Evolutionary conservation across 2,797 vertebrate genomes (phyloP).

Genomic region (Lagocephalus sceleratus): DNA sequence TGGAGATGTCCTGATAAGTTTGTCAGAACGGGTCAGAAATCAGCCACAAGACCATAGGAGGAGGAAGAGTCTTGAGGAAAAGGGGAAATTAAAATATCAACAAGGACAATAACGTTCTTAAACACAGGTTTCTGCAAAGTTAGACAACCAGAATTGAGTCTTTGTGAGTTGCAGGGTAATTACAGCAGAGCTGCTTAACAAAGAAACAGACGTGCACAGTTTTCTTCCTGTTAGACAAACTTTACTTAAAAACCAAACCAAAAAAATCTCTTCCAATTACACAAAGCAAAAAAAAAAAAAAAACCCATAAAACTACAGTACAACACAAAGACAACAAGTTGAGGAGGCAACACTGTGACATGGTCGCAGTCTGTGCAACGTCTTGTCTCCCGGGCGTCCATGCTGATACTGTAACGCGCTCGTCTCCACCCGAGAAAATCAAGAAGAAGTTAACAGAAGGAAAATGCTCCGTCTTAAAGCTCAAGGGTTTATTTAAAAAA

Average conservation of each 20-base stretch:
- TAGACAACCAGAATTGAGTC: no score
- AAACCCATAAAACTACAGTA: slow-evolving; percentile 57
- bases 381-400: slow-evolving; percentile 31
- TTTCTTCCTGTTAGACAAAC: slow-evolving; percentile 48
- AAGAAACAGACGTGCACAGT: no score
- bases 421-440: slow-evolving; percentile 14
- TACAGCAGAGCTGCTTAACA: no score
- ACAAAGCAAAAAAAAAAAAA: slow-evolving; percentile 31
- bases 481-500: slow-evolving; percentile 15
- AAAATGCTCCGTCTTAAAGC: slow-evolving; percentile 40
- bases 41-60: no score
- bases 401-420: slow-evolving; percentile 34
- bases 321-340: slow-evolving; percentile 71
- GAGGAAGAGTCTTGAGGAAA: no score
- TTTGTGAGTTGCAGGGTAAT: no score
- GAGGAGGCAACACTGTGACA: slow-evolving; percentile 61
- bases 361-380: slow-evolving; percentile 41
- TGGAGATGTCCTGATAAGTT: no score
- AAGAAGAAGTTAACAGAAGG: slow-evolving; percentile 25
- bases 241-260: slow-evolving; percentile 60
- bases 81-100: no score
- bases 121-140: no score
- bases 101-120: no score
- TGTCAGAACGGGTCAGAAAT: no score
- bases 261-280: slow-evolving; percentile 1